Conservation (phyloP, 1,140 invertebrate species). For the Aphelenchoides besseyi region DNA sequence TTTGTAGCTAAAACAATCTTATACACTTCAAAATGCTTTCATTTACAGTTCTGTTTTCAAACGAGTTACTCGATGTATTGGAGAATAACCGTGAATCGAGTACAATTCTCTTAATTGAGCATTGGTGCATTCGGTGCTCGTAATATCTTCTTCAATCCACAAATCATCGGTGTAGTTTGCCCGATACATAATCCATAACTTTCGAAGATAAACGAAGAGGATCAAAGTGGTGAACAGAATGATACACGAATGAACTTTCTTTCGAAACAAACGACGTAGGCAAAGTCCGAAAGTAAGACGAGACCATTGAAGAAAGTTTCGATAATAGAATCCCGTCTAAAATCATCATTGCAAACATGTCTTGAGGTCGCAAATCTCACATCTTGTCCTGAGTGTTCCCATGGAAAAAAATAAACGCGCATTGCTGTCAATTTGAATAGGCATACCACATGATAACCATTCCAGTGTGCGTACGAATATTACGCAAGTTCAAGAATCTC, state of each 20-base stretch:
- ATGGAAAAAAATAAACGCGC: no score
- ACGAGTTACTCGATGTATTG: neutral
- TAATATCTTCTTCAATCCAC: conserved; percentile 11
- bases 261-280: neutral
- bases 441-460: no score
- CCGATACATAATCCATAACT: neutral
- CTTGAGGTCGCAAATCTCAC: no score
- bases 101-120: neutral
- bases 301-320: no score
- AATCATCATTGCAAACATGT: no score
- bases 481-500: no score
- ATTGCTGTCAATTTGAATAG: no score
- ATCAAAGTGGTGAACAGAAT: neutral
- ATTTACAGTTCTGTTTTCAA: conserved; percentile 1
- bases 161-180: neutral
- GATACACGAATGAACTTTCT: neutral
- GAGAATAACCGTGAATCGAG: neutral
- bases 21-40: neutral
- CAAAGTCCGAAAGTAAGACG: no score
- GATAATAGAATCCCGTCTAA: no score
- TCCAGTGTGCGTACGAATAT: no score
- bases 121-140: neutral
- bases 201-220: neutral
- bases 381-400: no score
- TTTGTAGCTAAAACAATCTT: conserved; percentile 4